These are phyloP conservation scores for Sarcophaga variegata DNA, from an alignment of 2,888 invertebrate genomes.

Conservation along the genomic window DNA sequence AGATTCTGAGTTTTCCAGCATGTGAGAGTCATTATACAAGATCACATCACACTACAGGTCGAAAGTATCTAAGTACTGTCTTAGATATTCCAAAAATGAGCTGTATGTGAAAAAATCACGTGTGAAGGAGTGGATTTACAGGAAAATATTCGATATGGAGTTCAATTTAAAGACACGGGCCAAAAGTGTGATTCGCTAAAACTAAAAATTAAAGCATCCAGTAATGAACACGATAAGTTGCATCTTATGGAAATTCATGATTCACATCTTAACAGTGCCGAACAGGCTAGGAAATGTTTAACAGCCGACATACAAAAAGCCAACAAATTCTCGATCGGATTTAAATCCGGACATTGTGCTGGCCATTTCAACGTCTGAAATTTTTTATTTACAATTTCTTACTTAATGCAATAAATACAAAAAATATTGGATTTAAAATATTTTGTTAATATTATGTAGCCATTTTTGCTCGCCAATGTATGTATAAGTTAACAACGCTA, in stretches of 20 bases:
- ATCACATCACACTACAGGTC: conserved; percentile 26
- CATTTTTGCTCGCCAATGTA: background rate
- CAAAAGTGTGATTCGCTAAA: conserved; percentile 73
- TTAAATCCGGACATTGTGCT: too few relatives aligned
- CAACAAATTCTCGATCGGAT: background rate
- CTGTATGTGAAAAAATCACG: background rate
- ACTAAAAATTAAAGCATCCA: conserved; percentile 73
- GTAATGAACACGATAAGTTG: conserved; percentile 66
- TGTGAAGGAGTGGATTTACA: background rate
- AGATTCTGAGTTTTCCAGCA: background rate
- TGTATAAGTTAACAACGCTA: background rate
- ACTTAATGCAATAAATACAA: too few relatives aligned
- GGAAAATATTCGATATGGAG: conserved; percentile 66
- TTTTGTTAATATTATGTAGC: too few relatives aligned
- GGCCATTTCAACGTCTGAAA: too few relatives aligned
- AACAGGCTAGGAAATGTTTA: conserved; percentile 55
- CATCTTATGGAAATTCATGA: conserved; percentile 70
- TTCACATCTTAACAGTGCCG: conserved; percentile 72
- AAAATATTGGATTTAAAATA: too few relatives aligned
- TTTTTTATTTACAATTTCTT: too few relatives aligned
- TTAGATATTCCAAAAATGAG: too few relatives aligned
- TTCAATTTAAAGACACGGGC: conserved; percentile 73
- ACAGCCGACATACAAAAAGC: conserved; percentile 10
- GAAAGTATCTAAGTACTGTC: too few relatives aligned
- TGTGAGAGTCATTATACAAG: conserved; percentile 26